A percentile compares a stretch with the other conserved stretches of the same genome.
Evolutionary conservation across 2,888 invertebrate genomes (phyloP).

Genomic region (Branchipolynoe longqiensis): DNA sequence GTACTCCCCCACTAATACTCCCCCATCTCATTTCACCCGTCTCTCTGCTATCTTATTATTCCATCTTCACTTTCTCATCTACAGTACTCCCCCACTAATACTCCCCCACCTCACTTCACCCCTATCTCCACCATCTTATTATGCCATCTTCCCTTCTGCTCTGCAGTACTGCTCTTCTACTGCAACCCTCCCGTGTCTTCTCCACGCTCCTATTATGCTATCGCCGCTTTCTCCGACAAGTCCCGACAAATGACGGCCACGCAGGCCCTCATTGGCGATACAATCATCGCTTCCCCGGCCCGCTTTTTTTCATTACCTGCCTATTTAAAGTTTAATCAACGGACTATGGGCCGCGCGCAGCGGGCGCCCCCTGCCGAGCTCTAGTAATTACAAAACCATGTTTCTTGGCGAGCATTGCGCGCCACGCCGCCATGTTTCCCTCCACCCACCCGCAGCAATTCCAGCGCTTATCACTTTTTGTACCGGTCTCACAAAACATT

Average conservation of each 20-base stretch:
- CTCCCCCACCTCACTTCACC: background rate
- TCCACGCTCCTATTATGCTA: too few species aligned
- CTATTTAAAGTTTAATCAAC: conserved; percentile 55
- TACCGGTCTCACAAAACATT: conserved; percentile 9
- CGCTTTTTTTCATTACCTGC: conserved; percentile 49
- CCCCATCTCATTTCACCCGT: too few species aligned
- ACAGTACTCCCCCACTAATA: background rate
- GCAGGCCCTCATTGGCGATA: background rate
- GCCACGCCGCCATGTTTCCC: background rate
- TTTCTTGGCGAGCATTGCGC: conserved; percentile 26
- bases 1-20: too few species aligned
- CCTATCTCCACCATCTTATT: background rate
- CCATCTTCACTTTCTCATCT: background rate
- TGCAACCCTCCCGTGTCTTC: too few species aligned
- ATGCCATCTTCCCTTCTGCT: too few species aligned
- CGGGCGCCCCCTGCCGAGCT: background rate
- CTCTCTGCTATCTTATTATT: background rate
- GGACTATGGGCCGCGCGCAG: conserved; percentile 31
- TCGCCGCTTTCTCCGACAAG: background rate
- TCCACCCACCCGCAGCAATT: background rate
- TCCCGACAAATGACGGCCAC: background rate
- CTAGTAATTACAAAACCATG: conserved; percentile 29
- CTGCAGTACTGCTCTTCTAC: too few species aligned
- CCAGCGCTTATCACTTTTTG: conserved; percentile 24
- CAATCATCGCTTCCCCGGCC: background rate